These are phyloP conservation scores for Drosophila ercepeae DNA, from an alignment of 1,140 invertebrate genomes.

Conservation along the genomic window DNA sequence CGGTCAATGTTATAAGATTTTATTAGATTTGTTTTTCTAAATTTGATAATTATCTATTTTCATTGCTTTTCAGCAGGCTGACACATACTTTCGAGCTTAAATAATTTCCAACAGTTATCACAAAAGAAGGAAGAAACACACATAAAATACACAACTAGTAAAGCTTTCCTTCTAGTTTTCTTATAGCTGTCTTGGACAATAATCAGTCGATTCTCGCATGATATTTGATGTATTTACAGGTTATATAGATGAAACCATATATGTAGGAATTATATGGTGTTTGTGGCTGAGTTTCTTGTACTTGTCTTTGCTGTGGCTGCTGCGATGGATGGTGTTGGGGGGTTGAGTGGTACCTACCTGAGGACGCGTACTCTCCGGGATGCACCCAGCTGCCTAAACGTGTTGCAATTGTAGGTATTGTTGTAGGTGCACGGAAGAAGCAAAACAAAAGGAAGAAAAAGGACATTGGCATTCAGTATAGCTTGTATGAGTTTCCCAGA, in stretches of 20 bases:
- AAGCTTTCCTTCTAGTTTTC: slow-evolving; percentile 21
- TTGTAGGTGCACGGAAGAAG: slow-evolving; percentile 2
- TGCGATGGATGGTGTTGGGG: slow-evolving; percentile 45
- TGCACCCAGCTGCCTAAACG: slow-evolving; percentile 96
- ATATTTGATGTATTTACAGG: slow-evolving; percentile 83
- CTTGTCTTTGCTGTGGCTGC: slow-evolving; percentile 33
- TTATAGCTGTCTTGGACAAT: neutral
- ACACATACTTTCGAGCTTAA: slow-evolving; percentile 49
- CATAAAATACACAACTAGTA: slow-evolving; percentile 22
- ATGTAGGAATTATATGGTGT: slow-evolving; percentile 77
- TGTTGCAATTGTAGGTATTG: neutral
- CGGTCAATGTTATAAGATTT: slow-evolving; percentile 52
- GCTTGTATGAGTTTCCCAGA: neutral
- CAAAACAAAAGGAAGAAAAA: slow-evolving; percentile 10
- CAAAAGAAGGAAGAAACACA: slow-evolving; percentile 23
- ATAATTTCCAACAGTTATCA: slow-evolving; percentile 66
- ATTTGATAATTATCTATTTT: slow-evolving; percentile 1
- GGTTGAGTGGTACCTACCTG: slow-evolving; percentile 90
- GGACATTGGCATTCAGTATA: slow-evolving; percentile 14
- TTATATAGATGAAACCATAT: slow-evolving; percentile 83
- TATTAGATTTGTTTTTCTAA: slow-evolving; percentile 43
- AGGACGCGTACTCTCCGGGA: slow-evolving; percentile 99
- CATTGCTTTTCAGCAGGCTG: slow-evolving; percentile 33
- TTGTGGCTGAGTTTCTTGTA: slow-evolving; percentile 61
- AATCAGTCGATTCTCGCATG: slow-evolving; percentile 67